Evolutionary conservation across 2,113 vertebrate genomes (phyloP), one percentile per base, ranked within the genome.

Genomic region (Dasyprocta punctata): DNA sequence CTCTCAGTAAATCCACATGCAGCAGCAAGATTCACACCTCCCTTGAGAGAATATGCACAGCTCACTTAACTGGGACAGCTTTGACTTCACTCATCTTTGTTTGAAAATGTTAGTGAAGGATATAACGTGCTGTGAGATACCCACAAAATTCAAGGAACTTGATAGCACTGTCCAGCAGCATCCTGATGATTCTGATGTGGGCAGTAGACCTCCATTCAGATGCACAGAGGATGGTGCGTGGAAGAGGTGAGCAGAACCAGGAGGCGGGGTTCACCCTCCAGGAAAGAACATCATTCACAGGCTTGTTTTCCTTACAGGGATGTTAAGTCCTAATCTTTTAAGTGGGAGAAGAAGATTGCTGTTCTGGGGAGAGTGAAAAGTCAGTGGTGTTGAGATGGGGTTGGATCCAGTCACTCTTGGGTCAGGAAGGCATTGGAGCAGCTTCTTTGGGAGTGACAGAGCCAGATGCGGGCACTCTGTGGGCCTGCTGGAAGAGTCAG

Each of bases 241-340:
- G 12, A 63, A 38, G 3, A 52, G 26, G 82, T 28, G 22, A 26
- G 17, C 3, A 11, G 73, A 47, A 60, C 38, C 61, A 28, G 63
- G 78, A 36, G 36, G 16, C 1, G 0, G 44, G 58, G 19, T 9
- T 1, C 41, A n/a, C 41, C 20, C 1, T 12, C 47, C 0, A 22
- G 47, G 75, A 63, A 26, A 58, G 75, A 54, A n/a, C 2, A 1
- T 10, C 75, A 5, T 2, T 3, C 36, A 26, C 47, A 16, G 0
- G 49, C 30, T 80, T 12, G 5, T 80, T 13, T 63, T 82, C 58
- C 41, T 49, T 16, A 19, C 19, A 30, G 47, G 41, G 36, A 30
- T 44, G 20, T 14, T 28, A 36, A 19, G 36, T 33, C 71, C 58
- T 12, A 5, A n/a, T 49, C 44, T 84, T 56, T 28, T 33, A 22